Base-by-base conservation (phyloP, 2,888 invertebrate species). In the Phoenoteleia sp. region DNA sequence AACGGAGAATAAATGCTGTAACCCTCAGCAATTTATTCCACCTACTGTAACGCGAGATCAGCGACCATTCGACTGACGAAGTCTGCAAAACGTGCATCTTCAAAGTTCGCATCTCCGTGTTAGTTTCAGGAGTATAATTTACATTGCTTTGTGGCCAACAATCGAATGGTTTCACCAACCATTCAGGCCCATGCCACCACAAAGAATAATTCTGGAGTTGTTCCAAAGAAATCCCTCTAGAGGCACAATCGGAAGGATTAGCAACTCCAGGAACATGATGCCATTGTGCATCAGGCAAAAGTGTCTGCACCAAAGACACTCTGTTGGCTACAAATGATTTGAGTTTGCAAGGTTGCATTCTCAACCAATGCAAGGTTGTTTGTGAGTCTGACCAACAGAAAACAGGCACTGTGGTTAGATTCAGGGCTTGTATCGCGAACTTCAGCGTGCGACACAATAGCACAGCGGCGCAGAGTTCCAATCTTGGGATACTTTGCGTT, bases 331-430 rank as follows among this genome's bases (percentile, higher is more conserved):
- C 25, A 56, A 56, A 69, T 6, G 15, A 7, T 1, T 36, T 2
- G 36, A 54, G 27, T 27, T 54, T 54, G 2, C n/a, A 4, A 7
- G 54, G 54, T n/a, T 25, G 54, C 3, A 23, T 21, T 6, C n/a
- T 0, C 1, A 54, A 11, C 69, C 69, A 69, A 21, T 23, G 39
- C 2, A 69, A 33, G 2, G 39, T 39, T 0, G 7, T 69, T 27
- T 36, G 23, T 6, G 52, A 52, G 21, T 69, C 69, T 15, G 7
- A 29, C 64, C 64, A 64, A 15, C 64, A 64, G 19, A 39, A 9
- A n/a, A n/a, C n/a, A n/a, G n/a, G n/a, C n/a, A n/a, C n/a, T n/a
- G n/a, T n/a, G n/a, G n/a, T n/a, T n/a, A 39, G 19, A 13, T 15
- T 3, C 6, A 21, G 15, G 2, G 21, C 7, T 7, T 2, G 3